Base-by-base conservation (phyloP, 2,797 vertebrate species). In the Arrhamphus sclerolepis region DNA sequence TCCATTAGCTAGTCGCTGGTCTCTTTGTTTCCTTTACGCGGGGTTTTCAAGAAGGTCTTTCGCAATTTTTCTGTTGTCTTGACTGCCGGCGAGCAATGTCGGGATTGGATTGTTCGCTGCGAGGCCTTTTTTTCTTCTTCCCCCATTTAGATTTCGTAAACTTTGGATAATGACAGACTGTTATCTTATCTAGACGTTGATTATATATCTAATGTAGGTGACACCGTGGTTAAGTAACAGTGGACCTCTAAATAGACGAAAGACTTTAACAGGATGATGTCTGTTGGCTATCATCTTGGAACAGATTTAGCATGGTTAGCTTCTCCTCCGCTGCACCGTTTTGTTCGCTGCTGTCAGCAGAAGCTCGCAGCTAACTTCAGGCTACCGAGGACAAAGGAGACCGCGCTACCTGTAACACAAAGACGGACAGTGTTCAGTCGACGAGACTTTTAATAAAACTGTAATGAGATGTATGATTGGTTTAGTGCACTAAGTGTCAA, bases 331-430 rank as follows among this genome's bases (percentile, higher is more conserved):
- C 77, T 21, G 62, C 73, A 70, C 31, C 78, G 72, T 76, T n/a
- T 71, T 63, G 62, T 77, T 80, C 69, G 16, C 20, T 29, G 42
- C 60, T 64, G 69, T 74, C 64, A 73, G 68, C 64, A 1, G 78
- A 86, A 82, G 86, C 86, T 49, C 50, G 34, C 13, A 26, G 82
- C 86, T 83, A 83, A 74, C 78, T 24, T 26, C 43, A 61, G 41
- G 82, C 81, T 83, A 81, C 68, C 72, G 85, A 88, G 87, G 90
- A 93, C 91, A 93, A 93, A 92, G 90, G 72, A 78, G 71, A 83
- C 48, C 49, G 46, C 2, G 50, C 50, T 66, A 72, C 43, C 57
- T 69, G 50, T 51, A 66, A 38, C 55, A 63, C 20, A 26, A 11
- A 67, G 41, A 75, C 58, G 49, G 56, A 42, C 60, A 19, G 62